These are phyloP conservation scores for Drosophila parthenogenetica DNA, from an alignment of 2,888 invertebrate genomes.

Conservation along the genomic window DNA sequence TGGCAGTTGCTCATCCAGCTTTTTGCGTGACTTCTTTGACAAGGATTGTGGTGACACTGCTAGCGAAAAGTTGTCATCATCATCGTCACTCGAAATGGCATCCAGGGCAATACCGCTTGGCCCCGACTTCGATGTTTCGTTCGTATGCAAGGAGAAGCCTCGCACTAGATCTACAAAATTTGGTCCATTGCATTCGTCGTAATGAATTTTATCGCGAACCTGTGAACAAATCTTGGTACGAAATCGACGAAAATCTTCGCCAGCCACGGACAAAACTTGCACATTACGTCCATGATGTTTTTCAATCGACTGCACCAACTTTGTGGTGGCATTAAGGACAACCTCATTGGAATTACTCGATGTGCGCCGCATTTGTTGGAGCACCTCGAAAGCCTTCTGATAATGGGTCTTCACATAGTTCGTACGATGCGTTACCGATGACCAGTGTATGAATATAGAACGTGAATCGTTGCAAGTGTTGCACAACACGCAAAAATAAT, in stretches of 20 bases:
- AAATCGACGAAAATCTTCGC: slow-evolving; percentile 89
- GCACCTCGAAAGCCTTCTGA: slow-evolving; percentile 87
- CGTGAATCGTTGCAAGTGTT: slow-evolving; percentile 92
- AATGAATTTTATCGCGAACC: slow-evolving; percentile 89
- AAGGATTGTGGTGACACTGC: background rate
- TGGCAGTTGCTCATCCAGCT: slow-evolving; percentile 60
- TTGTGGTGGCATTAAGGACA: slow-evolving; percentile 19
- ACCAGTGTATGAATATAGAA: slow-evolving; percentile 91
- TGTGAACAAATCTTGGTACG: slow-evolving; percentile 88
- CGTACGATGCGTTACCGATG: slow-evolving; percentile 91
- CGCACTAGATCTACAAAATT: slow-evolving; percentile 86
- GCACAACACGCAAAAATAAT: slow-evolving; percentile 92
- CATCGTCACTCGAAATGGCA: slow-evolving; percentile 75
- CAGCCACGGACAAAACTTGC: slow-evolving; percentile 88
- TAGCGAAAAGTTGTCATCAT: slow-evolving; percentile 41
- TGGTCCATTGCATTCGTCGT: slow-evolving; percentile 87
- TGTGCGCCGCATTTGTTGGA: slow-evolving; percentile 48
- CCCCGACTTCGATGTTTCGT: slow-evolving; percentile 24
- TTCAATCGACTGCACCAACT: slow-evolving; percentile 89
- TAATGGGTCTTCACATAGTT: slow-evolving; percentile 88
- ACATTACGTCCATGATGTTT: slow-evolving; percentile 89
- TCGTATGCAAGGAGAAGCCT: no score
- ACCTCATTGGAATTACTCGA: slow-evolving; percentile 21
- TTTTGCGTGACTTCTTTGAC: slow-evolving; percentile 65
- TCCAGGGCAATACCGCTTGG: slow-evolving; percentile 77